Conservation (phyloP, 2,888 invertebrate genomes). For the Sipha maydis region DNA sequence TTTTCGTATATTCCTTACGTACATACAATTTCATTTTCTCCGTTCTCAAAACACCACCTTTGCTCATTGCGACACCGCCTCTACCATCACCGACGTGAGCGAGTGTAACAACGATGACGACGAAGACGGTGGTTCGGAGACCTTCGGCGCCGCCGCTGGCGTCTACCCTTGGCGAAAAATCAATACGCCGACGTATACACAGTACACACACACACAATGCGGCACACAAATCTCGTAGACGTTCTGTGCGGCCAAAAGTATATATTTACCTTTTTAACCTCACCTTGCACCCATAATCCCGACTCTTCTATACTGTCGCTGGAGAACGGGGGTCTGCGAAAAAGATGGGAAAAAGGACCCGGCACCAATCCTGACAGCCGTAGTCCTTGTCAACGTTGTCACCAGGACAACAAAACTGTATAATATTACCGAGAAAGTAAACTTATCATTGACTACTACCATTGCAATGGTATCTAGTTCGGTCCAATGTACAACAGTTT, state of each 20-base stretch:
- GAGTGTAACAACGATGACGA: conserved; percentile 33
- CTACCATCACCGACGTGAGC: not conserved
- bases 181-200: conserved; percentile 42
- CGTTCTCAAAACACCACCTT: not conserved
- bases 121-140: conserved; percentile 33
- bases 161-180: conserved; percentile 60
- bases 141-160: conserved; percentile 53
- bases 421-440: not conserved
- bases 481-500: no score
- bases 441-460: not conserved
- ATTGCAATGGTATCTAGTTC: no score
- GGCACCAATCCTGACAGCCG: not conserved
- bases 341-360: not conserved
- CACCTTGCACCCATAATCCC: not conserved
- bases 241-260: conserved; percentile 26
- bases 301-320: no score
- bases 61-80: not conserved
- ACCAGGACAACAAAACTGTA: not conserved
- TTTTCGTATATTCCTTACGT: not conserved
- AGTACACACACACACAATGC: not conserved
- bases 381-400: not conserved
- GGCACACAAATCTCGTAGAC: conserved; percentile 47
- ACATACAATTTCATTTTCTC: not conserved
- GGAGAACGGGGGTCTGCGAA: not conserved
- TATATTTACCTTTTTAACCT: conserved; percentile 58